Evolutionary conservation across 1,140 invertebrate species (phyloP), one percentile per base, ranked within the genome.

Genomic region (Pteromalus puparum): DNA sequence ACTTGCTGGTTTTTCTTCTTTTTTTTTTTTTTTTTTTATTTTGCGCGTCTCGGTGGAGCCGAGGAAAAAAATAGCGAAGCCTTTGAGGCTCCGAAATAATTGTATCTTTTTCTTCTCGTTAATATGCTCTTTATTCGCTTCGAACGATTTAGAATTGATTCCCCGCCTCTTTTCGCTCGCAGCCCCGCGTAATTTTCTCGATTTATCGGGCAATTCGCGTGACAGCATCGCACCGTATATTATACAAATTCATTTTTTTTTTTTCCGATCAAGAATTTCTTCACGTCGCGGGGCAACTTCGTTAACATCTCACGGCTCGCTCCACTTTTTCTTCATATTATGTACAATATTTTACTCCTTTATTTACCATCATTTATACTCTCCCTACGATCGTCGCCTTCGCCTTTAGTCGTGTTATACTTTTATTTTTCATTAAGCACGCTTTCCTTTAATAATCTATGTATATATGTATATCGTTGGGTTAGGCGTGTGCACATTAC

Each of bases 401-500:
- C 46, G 46, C 46, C 46, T 48, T 18, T 48, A 48, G 46, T 10
- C 46, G 46, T 18, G 46, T 48, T 67, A 34, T 34, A 10, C 65
- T 67, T 10, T 13, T 24, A 24, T 24, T 7, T 26, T 24, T 67
- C 7, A 1, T 12, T 26, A 67, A 26, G 24, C n/a, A 7, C n/a
- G 21, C 21, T n/a, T n/a, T 61, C 53, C 18, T 74, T 79, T 79
- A 74, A 4, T 61, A 18, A 34, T 73, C 46, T 84, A 84, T 28
- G 10, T 84, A 72, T 84, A 70, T 48, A 83, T 48, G n/a, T 78
- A 78, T 61, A 72, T n/a, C 68, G 26, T 38, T 13, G 61, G 12
- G 68, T 72, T 74, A 74, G 38, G 26, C 68, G 18, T 79, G 46
- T 78, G 76, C 75, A 70, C 75, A 78, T 78, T 73, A 73, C 68